phyloP scores from a whole-genome alignment of 2,113 vertebrate species.

The Lathamus discolor region DNA sequence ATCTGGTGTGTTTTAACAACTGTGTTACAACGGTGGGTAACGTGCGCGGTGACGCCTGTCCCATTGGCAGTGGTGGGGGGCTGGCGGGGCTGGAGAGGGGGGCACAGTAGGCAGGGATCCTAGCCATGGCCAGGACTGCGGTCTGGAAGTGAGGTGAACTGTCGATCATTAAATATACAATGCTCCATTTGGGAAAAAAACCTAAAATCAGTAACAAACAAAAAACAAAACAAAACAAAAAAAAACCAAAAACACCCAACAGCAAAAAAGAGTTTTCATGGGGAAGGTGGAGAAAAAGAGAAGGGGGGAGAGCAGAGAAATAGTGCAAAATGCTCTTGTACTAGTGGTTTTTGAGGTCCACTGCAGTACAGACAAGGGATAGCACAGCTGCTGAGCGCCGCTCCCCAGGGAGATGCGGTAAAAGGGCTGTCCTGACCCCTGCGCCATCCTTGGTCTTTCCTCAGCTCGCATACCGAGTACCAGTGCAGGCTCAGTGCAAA shows the following conservation, averaged over 20 bases:
- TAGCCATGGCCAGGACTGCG: constrained; percentile 43
- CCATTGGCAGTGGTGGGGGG: not conserved
- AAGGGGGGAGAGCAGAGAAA: constrained; percentile 60
- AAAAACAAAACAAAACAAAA: not conserved
- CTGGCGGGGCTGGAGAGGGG: constrained; percentile 1
- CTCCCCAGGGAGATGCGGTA: not conserved
- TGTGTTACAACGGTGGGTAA: constrained; percentile 67
- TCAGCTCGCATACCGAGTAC: not conserved
- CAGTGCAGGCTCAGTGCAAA: accelerated
- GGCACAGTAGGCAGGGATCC: not conserved
- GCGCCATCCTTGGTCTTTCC: not conserved
- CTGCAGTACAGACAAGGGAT: constrained; percentile 68
- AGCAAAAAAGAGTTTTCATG: not conserved
- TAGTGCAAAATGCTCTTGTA: constrained; percentile 78
- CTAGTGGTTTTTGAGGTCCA: constrained; percentile 79
- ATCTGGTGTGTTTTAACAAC: constrained; percentile 78
- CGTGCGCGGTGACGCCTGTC: constrained; percentile 24
- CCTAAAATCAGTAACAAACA: not conserved
- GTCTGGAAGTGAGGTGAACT: constrained; percentile 46
- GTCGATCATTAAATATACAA: constrained; percentile 32
- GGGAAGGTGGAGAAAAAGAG: constrained; percentile 31
- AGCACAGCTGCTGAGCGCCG: not conserved
- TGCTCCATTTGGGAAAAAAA: constrained; percentile 55
- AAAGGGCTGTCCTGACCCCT: not conserved
- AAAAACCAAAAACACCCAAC: not conserved